phyloP scores from a whole-genome alignment of 2,113 vertebrate species.

The Oreotrochilus melanogaster region DNA sequence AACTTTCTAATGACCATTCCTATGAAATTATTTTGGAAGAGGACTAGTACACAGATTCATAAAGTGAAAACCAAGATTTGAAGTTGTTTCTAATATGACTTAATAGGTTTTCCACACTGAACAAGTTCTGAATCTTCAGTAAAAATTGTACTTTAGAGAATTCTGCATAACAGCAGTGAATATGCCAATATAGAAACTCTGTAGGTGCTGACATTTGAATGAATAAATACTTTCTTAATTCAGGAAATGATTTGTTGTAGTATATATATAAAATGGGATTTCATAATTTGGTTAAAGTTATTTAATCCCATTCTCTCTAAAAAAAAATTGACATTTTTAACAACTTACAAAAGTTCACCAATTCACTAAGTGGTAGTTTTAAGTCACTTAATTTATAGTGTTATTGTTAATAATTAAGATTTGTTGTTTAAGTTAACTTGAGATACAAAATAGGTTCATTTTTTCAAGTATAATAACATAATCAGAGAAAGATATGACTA shows the following conservation, averaged over 20 bases:
- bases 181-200: slow-evolving; percentile 33
- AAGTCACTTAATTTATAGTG: not conserved
- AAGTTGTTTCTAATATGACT: not conserved
- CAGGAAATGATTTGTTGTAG: not conserved
- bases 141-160: not conserved
- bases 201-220: slow-evolving; percentile 55
- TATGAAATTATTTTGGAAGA: not conserved
- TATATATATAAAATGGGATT: not conserved
- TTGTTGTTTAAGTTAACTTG: not conserved
- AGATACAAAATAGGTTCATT: not conserved
- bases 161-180: not conserved
- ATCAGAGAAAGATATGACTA: not conserved
- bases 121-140: not conserved
- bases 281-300: not conserved
- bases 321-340: not conserved
- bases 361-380: not conserved
- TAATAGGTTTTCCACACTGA: not conserved
- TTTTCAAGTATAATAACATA: not conserved
- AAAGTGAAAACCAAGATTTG: not conserved
- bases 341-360: not conserved
- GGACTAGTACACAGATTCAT: not conserved
- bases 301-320: not conserved
- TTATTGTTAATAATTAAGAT: not conserved
- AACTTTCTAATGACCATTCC: not conserved
- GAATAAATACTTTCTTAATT: slow-evolving; percentile 25